phyloP scores from a whole-genome alignment of 2,113 vertebrate species.

The Brienomyrus brachyistius region DNA sequence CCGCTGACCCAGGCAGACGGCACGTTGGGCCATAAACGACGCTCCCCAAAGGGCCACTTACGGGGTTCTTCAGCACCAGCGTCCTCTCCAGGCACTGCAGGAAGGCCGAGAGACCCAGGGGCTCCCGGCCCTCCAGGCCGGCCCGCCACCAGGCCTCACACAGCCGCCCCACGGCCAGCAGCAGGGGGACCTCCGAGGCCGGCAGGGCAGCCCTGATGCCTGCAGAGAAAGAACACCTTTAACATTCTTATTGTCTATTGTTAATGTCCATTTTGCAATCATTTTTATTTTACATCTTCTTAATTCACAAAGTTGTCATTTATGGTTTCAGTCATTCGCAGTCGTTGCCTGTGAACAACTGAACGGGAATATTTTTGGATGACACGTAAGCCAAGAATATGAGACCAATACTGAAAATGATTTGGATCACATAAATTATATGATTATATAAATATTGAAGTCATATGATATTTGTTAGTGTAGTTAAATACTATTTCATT shows the following conservation, averaged over 20 bases:
- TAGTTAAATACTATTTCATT: background rate
- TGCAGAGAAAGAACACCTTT: constrained; percentile 39
- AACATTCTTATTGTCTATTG: background rate
- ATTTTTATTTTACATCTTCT: background rate
- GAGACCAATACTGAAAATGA: background rate
- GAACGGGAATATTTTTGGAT: background rate
- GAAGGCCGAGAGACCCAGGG: constrained; percentile 75
- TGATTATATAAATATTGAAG: background rate
- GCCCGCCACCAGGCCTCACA: constrained; percentile 84
- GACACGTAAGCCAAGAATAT: background rate
- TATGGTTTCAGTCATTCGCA: background rate
- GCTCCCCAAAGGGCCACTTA: constrained; percentile 32
- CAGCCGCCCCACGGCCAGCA: constrained; percentile 55
- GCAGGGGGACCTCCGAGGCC: constrained; percentile 57
- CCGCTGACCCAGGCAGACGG: background rate
- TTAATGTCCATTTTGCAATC: background rate
- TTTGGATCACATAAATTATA: background rate
- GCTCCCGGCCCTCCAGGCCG: constrained; percentile 74
- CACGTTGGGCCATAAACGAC: background rate
- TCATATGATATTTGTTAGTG: background rate
- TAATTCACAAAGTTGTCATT: background rate
- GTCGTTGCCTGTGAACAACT: background rate
- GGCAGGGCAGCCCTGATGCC: constrained; percentile 66
- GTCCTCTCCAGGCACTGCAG: constrained; percentile 68
- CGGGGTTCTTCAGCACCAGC: constrained; percentile 63